Conservation (phyloP, 2,888 invertebrate species). For the Philonicus albiceps region DNA sequence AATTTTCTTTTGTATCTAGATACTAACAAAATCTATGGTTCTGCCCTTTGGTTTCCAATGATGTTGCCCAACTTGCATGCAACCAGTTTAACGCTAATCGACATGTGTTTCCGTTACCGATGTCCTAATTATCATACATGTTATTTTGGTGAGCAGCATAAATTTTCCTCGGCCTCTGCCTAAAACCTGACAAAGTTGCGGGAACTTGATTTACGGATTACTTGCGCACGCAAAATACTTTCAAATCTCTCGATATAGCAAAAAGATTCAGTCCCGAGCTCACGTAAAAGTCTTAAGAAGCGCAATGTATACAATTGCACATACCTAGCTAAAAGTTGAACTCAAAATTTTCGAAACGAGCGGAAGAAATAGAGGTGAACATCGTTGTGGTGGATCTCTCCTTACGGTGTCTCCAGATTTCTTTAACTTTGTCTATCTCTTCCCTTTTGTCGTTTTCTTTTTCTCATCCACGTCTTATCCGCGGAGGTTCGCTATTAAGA, state of each 20-base stretch:
- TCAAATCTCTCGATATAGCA: not conserved
- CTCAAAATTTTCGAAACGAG: slow-evolving; percentile 24
- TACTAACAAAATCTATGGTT: not conserved
- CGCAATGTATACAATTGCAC: not conserved
- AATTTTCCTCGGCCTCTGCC: not conserved
- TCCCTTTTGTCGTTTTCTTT: slow-evolving; percentile 26
- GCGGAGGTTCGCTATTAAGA: not conserved
- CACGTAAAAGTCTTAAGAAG: slow-evolving; percentile 1
- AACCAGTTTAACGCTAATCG: slow-evolving; percentile 24
- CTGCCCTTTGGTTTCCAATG: not conserved
- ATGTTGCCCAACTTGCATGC: not conserved
- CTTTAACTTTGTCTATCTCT: slow-evolving; percentile 28
- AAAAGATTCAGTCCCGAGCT: not conserved
- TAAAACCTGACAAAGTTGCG: slow-evolving; percentile 13
- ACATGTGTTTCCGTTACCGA: slow-evolving; percentile 27
- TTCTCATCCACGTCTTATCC: not conserved
- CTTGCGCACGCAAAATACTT: slow-evolving; percentile 22
- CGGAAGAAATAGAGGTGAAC: slow-evolving; percentile 31
- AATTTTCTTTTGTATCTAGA: not conserved
- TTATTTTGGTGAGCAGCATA: not conserved
- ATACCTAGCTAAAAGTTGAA: slow-evolving; percentile 3
- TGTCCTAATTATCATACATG: slow-evolving; percentile 38
- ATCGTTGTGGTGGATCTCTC: slow-evolving; percentile 24
- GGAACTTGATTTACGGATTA: slow-evolving; percentile 31
- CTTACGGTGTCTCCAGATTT: slow-evolving; percentile 29